Evolutionary conservation across 2,888 invertebrate genomes (phyloP).

Genomic region (Platyscelio sp.): DNA sequence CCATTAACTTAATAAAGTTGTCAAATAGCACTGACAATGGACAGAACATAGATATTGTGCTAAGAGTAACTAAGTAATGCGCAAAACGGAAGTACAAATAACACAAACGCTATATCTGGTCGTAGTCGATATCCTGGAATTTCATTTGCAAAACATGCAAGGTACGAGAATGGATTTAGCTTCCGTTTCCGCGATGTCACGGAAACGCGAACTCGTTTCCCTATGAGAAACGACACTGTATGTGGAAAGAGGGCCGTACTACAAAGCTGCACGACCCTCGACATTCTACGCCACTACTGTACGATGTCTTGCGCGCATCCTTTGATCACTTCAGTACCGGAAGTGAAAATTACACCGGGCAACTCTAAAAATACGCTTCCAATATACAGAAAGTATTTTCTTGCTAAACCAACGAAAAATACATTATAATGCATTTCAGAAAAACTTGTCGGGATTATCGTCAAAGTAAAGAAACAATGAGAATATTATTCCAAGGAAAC

Average conservation of each 20-base stretch:
- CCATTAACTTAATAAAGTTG: slow-evolving; percentile 18
- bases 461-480: no score
- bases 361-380: slow-evolving; percentile 66
- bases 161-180: slow-evolving; percentile 71
- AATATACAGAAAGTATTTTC: slow-evolving; percentile 53
- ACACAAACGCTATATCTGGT: slow-evolving; percentile 66
- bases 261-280: slow-evolving; percentile 67
- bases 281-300: slow-evolving; percentile 60
- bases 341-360: slow-evolving; percentile 65
- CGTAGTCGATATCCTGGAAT: slow-evolving; percentile 72
- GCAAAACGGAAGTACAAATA: slow-evolving; percentile 69
- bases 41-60: slow-evolving; percentile 54
- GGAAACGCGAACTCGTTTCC: slow-evolving; percentile 74
- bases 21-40: slow-evolving; percentile 38
- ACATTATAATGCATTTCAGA: slow-evolving; percentile 39
- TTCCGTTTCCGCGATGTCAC: slow-evolving; percentile 72
- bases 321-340: slow-evolving; percentile 69
- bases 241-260: slow-evolving; percentile 62
- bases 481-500: no score
- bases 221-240: slow-evolving; percentile 73
- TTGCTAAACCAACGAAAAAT: slow-evolving; percentile 43
- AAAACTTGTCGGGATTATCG: slow-evolving; percentile 31
- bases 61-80: slow-evolving; percentile 70
- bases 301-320: slow-evolving; percentile 68
- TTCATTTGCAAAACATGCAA: slow-evolving; percentile 72